These are phyloP conservation scores for Plutomurus gul DNA, from an alignment of 1,140 invertebrate genomes.

Conservation along the genomic window DNA sequence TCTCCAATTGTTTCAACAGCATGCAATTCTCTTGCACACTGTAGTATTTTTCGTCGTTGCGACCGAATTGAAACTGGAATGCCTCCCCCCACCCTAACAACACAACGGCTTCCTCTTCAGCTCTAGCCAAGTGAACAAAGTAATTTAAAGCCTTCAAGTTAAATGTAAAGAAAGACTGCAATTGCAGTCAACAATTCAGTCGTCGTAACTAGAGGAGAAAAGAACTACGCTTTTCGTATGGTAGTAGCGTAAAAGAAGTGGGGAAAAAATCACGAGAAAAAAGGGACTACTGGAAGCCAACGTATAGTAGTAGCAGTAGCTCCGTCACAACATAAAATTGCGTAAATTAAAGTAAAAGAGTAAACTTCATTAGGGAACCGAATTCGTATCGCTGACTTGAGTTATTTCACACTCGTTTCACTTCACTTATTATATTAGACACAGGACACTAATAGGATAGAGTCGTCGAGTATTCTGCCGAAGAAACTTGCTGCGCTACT, in stretches of 20 bases:
- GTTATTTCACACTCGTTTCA: background rate
- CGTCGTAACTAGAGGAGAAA: too few relatives aligned
- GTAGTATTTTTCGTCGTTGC: background rate
- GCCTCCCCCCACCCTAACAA: too few relatives aligned
- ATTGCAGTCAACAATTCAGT: background rate
- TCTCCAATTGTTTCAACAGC: too few relatives aligned
- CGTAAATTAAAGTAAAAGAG: conserved; percentile 15
- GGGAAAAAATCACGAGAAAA: background rate
- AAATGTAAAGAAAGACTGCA: background rate
- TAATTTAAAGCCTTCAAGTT: conserved; percentile 20
- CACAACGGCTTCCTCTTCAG: background rate
- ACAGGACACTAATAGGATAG: background rate
- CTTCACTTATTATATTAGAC: conserved; percentile 5
- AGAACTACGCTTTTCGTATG: too few relatives aligned
- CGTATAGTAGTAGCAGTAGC: too few relatives aligned
- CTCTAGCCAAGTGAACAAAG: conserved; percentile 2
- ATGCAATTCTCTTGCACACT: too few relatives aligned
- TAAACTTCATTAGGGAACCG: conserved; percentile 19
- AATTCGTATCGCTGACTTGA: conserved; percentile 21
- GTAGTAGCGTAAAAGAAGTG: background rate
- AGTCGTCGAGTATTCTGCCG: background rate
- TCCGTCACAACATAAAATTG: conserved; percentile 4
- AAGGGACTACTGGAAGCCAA: background rate
- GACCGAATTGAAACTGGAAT: background rate
- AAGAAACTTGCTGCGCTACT: too few relatives aligned